Percentiles rank a stretch among this genome's conserved stretches.
Evolutionary conservation across 2,797 vertebrate species (phyloP).

Genomic region (Hoplostethus mediterraneus): DNA sequence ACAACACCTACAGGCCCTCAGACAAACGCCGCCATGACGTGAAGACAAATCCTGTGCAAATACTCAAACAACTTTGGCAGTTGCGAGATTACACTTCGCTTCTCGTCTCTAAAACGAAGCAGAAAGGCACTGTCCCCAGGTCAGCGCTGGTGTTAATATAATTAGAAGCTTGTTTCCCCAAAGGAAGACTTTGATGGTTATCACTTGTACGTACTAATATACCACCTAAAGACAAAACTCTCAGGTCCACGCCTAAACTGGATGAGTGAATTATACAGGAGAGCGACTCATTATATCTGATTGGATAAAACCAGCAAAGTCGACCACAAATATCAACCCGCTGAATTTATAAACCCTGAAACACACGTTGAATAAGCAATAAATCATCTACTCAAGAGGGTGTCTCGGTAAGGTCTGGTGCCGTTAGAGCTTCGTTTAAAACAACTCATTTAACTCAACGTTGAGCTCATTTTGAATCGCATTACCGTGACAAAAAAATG

Average conservation of each 20-base stretch:
- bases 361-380: conserved; percentile 34
- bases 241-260: conserved; percentile 60
- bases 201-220: conserved; percentile 80
- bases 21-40: conserved; percentile 58
- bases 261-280: conserved; percentile 77
- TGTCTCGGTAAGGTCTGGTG: conserved; percentile 24
- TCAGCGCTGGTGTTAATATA: conserved; percentile 73
- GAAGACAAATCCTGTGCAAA: too few relatives aligned
- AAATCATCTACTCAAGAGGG: conserved; percentile 17
- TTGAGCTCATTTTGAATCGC: conserved; percentile 6
- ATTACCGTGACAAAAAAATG: not conserved
- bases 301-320: conserved; percentile 39
- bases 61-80: conserved; percentile 57
- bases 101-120: conserved; percentile 25
- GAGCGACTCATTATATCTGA: conserved; percentile 68
- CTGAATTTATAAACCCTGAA: conserved; percentile 48
- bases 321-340: conserved; percentile 60
- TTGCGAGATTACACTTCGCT: conserved; percentile 51
- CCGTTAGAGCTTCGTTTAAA: conserved; percentile 6
- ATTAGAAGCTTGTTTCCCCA: conserved; percentile 76
- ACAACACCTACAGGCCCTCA: conserved; percentile 64
- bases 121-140: conserved; percentile 69
- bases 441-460: not conserved
- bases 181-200: conserved; percentile 72
- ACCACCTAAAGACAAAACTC: conserved; percentile 80